phyloP scores from a whole-genome alignment of 1,140 invertebrate species.

The Bombus waltoni region DNA sequence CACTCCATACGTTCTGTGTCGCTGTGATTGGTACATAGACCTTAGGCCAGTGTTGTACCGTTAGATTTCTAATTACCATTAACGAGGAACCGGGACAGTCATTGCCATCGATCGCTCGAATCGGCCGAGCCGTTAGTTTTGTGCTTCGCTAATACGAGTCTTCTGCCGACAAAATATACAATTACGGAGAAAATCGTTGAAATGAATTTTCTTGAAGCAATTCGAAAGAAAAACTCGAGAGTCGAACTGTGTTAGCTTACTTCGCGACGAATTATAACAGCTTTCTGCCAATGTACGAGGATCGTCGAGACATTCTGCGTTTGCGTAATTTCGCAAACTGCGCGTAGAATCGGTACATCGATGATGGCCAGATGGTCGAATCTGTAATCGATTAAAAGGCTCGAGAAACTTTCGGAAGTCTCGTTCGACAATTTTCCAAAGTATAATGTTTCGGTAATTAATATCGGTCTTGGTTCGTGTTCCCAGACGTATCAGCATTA shows the following conservation, averaged over 20 bases:
- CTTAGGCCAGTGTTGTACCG: conserved; percentile 61
- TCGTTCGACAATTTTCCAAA: neutral
- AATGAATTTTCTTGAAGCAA: neutral
- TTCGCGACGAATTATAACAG: neutral
- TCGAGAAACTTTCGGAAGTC: neutral
- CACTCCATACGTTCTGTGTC: conserved; percentile 62
- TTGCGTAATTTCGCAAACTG: neutral
- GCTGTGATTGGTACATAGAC: conserved; percentile 67
- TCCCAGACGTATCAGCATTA: neutral
- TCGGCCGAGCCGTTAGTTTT: neutral
- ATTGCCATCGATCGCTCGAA: conserved; percentile 46
- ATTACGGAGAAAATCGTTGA: no score
- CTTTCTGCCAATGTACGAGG: neutral
- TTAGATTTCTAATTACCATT: conserved; percentile 42
- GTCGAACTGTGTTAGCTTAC: neutral
- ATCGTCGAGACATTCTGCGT: neutral
- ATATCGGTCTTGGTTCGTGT: neutral
- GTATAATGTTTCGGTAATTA: neutral
- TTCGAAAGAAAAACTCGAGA: neutral
- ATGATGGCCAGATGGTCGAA: neutral
- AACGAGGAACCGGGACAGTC: conserved; percentile 41
- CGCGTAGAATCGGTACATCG: neutral
- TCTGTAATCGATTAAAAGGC: neutral
- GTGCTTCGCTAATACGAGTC: neutral
- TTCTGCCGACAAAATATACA: no score